These are phyloP conservation scores for Neosilurus hyrtlii DNA, from an alignment of 2,797 vertebrate genomes.

Conservation along the genomic window DNA sequence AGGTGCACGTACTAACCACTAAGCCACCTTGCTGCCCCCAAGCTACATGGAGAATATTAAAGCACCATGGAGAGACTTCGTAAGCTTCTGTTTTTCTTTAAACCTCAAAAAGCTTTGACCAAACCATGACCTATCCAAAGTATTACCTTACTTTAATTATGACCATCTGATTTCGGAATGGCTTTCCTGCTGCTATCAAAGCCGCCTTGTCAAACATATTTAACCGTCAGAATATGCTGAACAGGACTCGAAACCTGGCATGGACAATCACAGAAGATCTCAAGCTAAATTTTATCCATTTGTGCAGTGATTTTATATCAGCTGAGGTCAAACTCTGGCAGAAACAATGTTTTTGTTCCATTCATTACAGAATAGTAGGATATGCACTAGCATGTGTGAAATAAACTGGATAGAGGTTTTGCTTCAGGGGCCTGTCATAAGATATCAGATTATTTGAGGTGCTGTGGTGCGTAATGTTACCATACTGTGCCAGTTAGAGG, in stretches of 20 bases:
- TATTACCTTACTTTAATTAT: conserved; percentile 28
- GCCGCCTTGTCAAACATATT: conserved; percentile 25
- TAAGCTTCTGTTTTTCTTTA: conserved; percentile 11
- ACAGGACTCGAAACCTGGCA: conserved; percentile 3
- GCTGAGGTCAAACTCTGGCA: background rate
- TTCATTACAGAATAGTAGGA: background rate
- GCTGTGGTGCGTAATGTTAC: background rate
- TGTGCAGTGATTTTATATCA: background rate
- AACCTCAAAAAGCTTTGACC: conserved; percentile 5
- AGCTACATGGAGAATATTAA: too few species aligned
- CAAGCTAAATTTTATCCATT: background rate
- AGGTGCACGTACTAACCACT: too few species aligned
- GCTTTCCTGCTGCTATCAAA: conserved; percentile 3
- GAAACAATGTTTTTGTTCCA: background rate
- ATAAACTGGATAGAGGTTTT: background rate
- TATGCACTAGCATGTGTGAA: background rate
- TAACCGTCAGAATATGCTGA: background rate
- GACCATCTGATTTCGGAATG: conserved; percentile 31
- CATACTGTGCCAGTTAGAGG: background rate
- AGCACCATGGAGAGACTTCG: background rate
- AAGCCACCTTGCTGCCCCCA: too few species aligned
- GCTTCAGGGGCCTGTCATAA: background rate
- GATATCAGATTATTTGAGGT: conserved; percentile 10
- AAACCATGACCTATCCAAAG: conserved; percentile 17
- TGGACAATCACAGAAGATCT: background rate